Base-by-base conservation (phyloP, 2,113 vertebrate genomes). In the Aspiorhynchus laticeps region DNA sequence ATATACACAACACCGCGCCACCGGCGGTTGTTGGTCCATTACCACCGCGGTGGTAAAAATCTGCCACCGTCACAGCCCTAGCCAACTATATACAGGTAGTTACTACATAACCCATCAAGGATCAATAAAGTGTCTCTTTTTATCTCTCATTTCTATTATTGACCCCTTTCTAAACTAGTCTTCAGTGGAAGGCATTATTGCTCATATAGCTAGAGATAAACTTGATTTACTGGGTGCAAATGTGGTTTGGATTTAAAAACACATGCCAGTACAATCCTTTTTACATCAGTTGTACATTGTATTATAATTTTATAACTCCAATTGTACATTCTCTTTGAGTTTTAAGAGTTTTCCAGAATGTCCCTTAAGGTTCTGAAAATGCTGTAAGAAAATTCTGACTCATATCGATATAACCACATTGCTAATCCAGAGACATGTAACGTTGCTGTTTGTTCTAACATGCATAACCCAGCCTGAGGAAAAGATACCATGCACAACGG, bases 141-240 rank as follows among this genome's bases (percentile, higher is more conserved):
- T 48, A 76, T 48, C 74, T 26, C 74, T 77, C 75, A 28, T 21
- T 77, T 12, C 75, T 77, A 26, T 31, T 77, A 77, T 53, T 77
- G 46, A 28, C 46, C n/a, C 9, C 1, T 5, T 77, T 31, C 46
- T 31, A 78, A 21, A 33, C 48, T 24, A 38, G 21, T 80, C 31
- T 59, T 80, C 11, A 8, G 1, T 3, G 17, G 10, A 74, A 80
- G 7, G 28, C 46, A 48, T 48, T 4, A 48, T 31, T 26, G 28
- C 93, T 94, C 91, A 88, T 92, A 93, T 91, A 93, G 41, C 8
- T 21, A 19, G 92, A 93, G 92, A 65, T 89, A 93, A 93, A 95
- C 94, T n/a, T 92, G 87, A 94, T 93, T 94, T 91, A 91, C 90
- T 93, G 93, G 92, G 91, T 93, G 91, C 92, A 92, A 94, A 93